Evolutionary conservation across 2,888 invertebrate species (phyloP).

Genomic region (Apodemia duryi): DNA sequence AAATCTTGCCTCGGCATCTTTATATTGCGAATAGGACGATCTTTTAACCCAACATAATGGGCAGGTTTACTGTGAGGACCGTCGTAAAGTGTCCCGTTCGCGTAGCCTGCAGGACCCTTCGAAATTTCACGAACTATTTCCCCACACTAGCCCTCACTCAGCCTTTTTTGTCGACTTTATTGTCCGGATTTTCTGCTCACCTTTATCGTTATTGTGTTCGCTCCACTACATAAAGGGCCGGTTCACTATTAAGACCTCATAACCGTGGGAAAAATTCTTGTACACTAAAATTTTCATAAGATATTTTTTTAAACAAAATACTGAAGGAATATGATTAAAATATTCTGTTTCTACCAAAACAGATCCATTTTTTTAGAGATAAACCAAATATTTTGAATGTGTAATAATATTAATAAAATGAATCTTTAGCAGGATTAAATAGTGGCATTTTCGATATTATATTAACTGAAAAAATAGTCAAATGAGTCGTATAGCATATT

Average conservation of each 20-base stretch:
- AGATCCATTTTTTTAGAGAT: too few relatives aligned
- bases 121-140: conserved; percentile 78
- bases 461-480: too few relatives aligned
- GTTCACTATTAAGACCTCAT: conserved; percentile 76
- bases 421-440: too few relatives aligned
- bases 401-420: too few relatives aligned
- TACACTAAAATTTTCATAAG: conserved; percentile 7
- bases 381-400: too few relatives aligned
- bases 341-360: too few relatives aligned
- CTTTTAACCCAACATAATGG: conserved; percentile 78
- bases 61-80: conserved; percentile 74
- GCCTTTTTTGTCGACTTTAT: conserved; percentile 75
- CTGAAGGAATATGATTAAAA: background rate
- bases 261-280: conserved; percentile 68
- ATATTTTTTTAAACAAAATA: background rate
- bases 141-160: conserved; percentile 70
- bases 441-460: too few relatives aligned
- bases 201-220: conserved; percentile 78
- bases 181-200: conserved; percentile 77
- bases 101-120: conserved; percentile 58
- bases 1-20: conserved; percentile 77
- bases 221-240: conserved; percentile 73
- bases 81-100: conserved; percentile 75
- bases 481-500: too few relatives aligned
- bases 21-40: conserved; percentile 72